Evolutionary conservation across 2,797 vertebrate genomes (phyloP).

Genomic region (Glossophaga mutica): DNA sequence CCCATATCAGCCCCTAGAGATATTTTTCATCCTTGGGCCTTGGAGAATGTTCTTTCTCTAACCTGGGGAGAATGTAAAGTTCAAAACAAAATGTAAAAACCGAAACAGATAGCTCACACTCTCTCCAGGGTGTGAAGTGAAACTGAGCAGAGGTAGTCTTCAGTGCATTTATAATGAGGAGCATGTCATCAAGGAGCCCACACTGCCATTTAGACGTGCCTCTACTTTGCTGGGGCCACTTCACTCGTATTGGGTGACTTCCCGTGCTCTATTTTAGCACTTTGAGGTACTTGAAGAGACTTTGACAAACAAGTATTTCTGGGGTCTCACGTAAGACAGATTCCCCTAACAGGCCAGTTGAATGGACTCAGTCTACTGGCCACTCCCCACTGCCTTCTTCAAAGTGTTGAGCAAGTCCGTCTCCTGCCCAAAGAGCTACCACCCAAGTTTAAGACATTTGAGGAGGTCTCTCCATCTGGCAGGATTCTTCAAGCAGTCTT

Average conservation of each 20-base stretch:
- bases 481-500: background rate
- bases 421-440: background rate
- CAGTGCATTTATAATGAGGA: background rate
- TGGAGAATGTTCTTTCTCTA: background rate
- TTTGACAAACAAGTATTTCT: background rate
- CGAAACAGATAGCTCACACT: background rate
- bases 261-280: background rate
- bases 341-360: background rate
- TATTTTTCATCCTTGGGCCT: background rate
- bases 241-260: background rate
- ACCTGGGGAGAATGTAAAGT: background rate
- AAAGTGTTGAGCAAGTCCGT: background rate
- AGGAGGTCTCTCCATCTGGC: background rate
- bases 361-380: background rate
- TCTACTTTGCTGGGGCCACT: background rate
- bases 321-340: background rate
- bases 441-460: background rate
- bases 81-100: background rate
- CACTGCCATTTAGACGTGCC: background rate
- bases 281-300: background rate
- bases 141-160: background rate
- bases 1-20: background rate
- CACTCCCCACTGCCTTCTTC: background rate
- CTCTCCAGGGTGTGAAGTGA: background rate
- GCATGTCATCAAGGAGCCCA: background rate